Percentiles rank a stretch among this genome's conserved stretches.
These are phyloP conservation scores for cattle (Bos taurus) DNA, from an alignment of 2,113 vertebrate genomes.

Conservation along the genomic window DNA sequence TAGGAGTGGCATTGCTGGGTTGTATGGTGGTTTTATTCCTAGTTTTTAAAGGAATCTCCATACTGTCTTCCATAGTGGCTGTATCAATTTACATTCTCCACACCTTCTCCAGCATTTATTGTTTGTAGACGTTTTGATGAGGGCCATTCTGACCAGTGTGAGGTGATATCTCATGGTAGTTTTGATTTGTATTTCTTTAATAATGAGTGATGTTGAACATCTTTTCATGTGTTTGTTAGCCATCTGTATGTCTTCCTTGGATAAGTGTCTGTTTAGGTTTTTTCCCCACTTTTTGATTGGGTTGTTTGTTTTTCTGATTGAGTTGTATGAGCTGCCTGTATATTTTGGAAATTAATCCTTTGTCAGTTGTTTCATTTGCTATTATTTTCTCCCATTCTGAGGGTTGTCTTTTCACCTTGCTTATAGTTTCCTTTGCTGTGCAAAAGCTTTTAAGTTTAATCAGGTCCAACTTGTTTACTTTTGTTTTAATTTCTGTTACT, in stretches of 20 bases:
- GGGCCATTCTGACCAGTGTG: background rate
- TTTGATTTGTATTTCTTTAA: background rate
- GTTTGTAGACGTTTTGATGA: background rate
- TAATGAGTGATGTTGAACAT: background rate
- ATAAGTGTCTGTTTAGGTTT: background rate
- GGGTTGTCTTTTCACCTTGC: background rate
- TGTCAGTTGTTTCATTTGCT: background rate
- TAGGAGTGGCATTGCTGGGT: background rate
- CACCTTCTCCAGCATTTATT: background rate
- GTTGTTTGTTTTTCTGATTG: background rate
- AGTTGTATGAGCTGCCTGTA: background rate
- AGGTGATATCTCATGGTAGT: background rate
- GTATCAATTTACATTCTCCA: background rate
- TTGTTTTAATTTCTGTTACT: background rate
- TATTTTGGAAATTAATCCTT: background rate
- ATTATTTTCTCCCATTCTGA: background rate
- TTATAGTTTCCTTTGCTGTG: background rate
- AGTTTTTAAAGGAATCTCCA: background rate
- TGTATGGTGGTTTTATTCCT: background rate
- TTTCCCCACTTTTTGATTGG: background rate
- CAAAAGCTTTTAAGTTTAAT: background rate
- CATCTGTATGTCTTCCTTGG: background rate
- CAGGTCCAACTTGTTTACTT: background rate
- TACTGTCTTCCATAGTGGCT: background rate
- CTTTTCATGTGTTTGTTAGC: background rate